Evolutionary conservation across 2,113 vertebrate species (phyloP).

Genomic region (Nerophis ophidion): DNA sequence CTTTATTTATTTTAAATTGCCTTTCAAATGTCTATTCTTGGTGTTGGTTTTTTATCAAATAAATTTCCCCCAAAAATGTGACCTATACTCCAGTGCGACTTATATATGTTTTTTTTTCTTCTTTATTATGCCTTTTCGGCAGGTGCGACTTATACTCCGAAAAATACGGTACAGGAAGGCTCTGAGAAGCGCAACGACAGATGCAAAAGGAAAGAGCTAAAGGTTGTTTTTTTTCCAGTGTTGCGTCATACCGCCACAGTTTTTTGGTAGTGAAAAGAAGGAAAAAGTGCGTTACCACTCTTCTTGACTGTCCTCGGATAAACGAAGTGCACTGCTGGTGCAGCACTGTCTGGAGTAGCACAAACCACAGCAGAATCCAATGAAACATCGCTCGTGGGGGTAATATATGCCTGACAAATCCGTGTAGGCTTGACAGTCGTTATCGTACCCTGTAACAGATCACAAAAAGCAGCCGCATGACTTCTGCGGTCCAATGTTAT

Average conservation of each 20-base stretch:
- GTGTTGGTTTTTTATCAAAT: too few relatives aligned
- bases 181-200: not conserved
- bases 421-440: conserved; percentile 20
- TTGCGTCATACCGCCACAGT: not conserved
- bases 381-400: fast-evolving
- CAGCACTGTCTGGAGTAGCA: conserved; percentile 60
- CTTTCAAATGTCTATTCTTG: too few relatives aligned
- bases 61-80: too few relatives aligned
- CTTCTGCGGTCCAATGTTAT: not conserved
- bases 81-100: too few relatives aligned
- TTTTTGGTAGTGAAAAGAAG: not conserved
- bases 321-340: fast-evolving
- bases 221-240: not conserved
- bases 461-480: not conserved
- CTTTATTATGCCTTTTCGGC: too few relatives aligned
- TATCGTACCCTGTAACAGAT: conserved; percentile 10
- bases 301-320: conserved; percentile 22
- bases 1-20: too few relatives aligned
- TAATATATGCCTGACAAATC: fast-evolving
- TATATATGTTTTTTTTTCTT: too few relatives aligned
- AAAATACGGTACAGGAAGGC: not conserved
- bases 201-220: not conserved
- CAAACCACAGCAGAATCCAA: conserved; percentile 35
- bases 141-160: too few relatives aligned
- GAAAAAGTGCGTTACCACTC: conserved; percentile 35